These are phyloP conservation scores for Calliopsis andreniformis DNA, from an alignment of 1,140 invertebrate genomes.

Conservation along the genomic window DNA sequence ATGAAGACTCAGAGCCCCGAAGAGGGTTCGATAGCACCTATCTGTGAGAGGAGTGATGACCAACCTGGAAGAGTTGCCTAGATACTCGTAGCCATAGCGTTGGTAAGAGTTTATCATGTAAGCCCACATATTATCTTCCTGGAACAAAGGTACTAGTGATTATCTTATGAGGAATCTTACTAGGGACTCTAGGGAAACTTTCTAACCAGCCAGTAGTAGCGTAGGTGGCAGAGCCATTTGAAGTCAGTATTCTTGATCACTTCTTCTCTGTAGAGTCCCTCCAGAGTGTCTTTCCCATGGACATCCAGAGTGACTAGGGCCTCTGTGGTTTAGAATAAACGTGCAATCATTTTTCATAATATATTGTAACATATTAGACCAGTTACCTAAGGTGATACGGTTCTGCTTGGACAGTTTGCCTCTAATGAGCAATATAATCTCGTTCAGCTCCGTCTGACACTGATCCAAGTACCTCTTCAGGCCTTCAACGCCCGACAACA, in stretches of 20 bases:
- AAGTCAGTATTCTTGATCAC: constrained; percentile 91
- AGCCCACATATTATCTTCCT: constrained; percentile 85
- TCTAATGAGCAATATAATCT: constrained; percentile 92
- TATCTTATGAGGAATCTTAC: background rate
- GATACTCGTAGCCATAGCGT: constrained; percentile 97
- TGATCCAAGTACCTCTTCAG: constrained; percentile 68
- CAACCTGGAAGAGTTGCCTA: constrained; percentile 93
- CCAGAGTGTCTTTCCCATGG: constrained; percentile 93
- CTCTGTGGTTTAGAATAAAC: constrained; percentile 79
- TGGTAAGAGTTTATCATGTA: constrained; percentile 96
- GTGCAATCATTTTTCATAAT: background rate
- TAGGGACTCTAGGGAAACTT: too few relatives aligned
- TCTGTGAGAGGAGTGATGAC: constrained; percentile 96
- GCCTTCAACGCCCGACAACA: constrained; percentile 81
- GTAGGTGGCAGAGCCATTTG: constrained; percentile 93
- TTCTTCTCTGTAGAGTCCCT: constrained; percentile 85
- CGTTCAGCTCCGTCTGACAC: constrained; percentile 85
- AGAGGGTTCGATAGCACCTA: constrained; percentile 95
- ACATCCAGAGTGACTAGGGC: constrained; percentile 95
- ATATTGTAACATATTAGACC: background rate
- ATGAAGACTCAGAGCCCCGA: constrained; percentile 93
- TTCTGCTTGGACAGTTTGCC: constrained; percentile 94
- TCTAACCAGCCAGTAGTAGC: constrained; percentile 95
- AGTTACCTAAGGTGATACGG: constrained; percentile 90
- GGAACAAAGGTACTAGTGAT: background rate